Conservation (phyloP, 1,140 invertebrate species). For the Drosophila equinoxialis region DNA sequence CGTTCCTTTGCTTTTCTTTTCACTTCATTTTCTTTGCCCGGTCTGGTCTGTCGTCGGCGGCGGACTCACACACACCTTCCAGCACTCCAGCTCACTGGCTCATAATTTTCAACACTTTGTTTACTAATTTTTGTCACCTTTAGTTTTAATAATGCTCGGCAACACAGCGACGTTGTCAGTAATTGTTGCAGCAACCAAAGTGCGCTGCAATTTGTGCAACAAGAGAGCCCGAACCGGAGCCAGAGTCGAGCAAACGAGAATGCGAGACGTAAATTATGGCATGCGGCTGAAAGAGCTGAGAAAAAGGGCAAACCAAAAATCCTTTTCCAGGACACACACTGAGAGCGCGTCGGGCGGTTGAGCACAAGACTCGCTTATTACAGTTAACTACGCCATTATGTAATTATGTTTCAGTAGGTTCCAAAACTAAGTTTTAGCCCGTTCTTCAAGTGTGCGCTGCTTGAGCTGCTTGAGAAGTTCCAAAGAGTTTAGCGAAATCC, state of each 20-base stretch:
- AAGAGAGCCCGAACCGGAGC: conserved; percentile 51
- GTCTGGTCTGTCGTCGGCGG: background rate
- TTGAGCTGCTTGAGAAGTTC: conserved; percentile 56
- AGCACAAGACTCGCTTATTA: conserved; percentile 79
- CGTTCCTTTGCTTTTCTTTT: conserved; percentile 2
- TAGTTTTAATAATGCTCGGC: conserved; percentile 77
- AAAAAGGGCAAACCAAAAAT: conserved; percentile 47
- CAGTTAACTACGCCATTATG: conserved; percentile 79
- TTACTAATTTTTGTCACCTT: conserved; percentile 82
- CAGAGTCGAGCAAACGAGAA: conserved; percentile 12
- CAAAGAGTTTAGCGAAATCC: conserved; percentile 30
- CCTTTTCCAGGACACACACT: conserved; percentile 77
- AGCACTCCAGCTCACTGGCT: conserved; percentile 45
- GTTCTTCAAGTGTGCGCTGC: conserved; percentile 44
- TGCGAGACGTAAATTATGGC: conserved; percentile 55
- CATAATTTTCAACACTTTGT: conserved; percentile 81
- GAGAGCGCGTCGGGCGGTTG: conserved; percentile 47
- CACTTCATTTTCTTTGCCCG: background rate
- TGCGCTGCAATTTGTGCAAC: conserved; percentile 67
- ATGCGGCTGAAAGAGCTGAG: conserved; percentile 55
- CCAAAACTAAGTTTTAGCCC: conserved; percentile 22
- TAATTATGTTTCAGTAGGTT: conserved; percentile 69
- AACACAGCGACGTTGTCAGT: conserved; percentile 37
- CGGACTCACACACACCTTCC: conserved; percentile 33
- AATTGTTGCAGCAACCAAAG: conserved; percentile 63